Evolutionary conservation across 2,888 invertebrate species (phyloP).

Genomic region (Mesorhabditis spiculigera): DNA sequence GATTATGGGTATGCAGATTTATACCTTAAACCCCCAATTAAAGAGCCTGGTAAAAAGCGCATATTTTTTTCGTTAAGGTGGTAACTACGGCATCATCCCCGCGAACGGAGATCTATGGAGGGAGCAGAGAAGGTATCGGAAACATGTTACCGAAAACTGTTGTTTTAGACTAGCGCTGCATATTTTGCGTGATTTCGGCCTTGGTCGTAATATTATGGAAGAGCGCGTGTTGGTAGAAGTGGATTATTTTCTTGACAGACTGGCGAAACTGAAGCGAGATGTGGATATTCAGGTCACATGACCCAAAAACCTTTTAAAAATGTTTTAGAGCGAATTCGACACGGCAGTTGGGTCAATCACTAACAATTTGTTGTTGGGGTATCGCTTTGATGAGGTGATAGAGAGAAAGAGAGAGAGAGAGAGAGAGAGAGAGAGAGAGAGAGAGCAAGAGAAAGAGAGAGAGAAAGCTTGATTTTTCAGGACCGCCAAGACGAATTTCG

Average conservation of each 20-base stretch:
- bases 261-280: conserved; percentile 10
- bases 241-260: conserved; percentile 17
- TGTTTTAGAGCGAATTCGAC: conserved; percentile 13
- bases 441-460: too few species aligned
- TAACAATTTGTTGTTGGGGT: conserved; percentile 32
- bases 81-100: conserved; percentile 25
- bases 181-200: conserved; percentile 25
- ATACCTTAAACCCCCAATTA: too few species aligned
- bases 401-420: not conserved
- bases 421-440: too few species aligned
- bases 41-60: too few species aligned
- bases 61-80: conserved; percentile 12
- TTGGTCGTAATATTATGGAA: conserved; percentile 25
- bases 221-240: conserved; percentile 19
- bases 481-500: not conserved
- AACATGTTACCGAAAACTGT: too few species aligned
- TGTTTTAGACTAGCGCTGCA: conserved; percentile 15
- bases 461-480: not conserved
- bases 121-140: conserved; percentile 21
- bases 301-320: too few species aligned
- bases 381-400: conserved; percentile 26
- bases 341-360: conserved; percentile 25
- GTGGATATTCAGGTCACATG: conserved; percentile 12
- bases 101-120: conserved; percentile 26
- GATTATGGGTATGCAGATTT: not conserved